Evolutionary conservation across 2,888 invertebrate species (phyloP), one percentile per base, ranked within the genome.

Genomic region (Agrilus biguttatus): DNA sequence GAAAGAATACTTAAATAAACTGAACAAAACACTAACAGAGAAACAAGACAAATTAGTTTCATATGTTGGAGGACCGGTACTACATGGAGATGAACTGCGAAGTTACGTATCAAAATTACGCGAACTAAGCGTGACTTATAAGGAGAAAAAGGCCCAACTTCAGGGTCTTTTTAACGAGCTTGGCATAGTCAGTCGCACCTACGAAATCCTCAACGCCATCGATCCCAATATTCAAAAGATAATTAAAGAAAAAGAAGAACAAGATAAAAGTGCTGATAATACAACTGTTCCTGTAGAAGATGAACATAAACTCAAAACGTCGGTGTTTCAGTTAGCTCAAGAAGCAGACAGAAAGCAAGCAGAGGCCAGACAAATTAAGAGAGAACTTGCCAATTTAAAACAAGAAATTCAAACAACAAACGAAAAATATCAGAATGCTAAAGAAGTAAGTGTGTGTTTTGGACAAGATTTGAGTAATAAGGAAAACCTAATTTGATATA

Each of bases 81-180:
- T 85, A 17, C 75, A 82, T 53, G 87, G 86, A 21, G 87, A 87
- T 48, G 86, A 90, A 67, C 77, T 89, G 58, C 88, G 89, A 63
- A 77, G 80, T 51, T 90, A 89, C 63, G 84, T 91, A 13, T 81
- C 80, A 56, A 80, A 83, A 51, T 67, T 91, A 47, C 75, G 89
- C 45, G 79, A 80, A 40, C 85, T 87, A 60, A 87, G 85, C 58
- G 78, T 80, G 7, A 68, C 81, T 8, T 90, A 89, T 64, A 90
- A 89, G 67, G 77, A 83, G 58, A 83, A 83, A 60, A 71, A 84
- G 55, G 74, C 80, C 39, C 83, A 86, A 61, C 67, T 88, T 51
- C 50, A 73, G 67, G 80, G 85, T 1, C 35, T 47, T 36, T 42
- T 45, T 14, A 42, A 39, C 3, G 90, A 91, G 65, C 73, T 75